Evolutionary conservation across 2,113 vertebrate genomes (phyloP).

Genomic region (Okapia johnstoni): DNA sequence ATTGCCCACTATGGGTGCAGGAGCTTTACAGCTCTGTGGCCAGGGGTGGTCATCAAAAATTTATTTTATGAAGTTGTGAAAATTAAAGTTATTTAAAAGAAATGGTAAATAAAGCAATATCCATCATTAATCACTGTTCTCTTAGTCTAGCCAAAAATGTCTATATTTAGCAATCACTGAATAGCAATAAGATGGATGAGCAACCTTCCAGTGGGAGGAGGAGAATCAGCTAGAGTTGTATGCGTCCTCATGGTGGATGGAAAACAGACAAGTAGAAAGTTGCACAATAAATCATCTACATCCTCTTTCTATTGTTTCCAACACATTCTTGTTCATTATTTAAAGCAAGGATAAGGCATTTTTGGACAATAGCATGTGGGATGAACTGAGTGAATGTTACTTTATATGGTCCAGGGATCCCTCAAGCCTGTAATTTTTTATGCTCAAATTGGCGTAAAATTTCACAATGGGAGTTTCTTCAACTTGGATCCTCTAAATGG

Average conservation of each 20-base stretch:
- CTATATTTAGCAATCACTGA: background rate
- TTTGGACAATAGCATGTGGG: background rate
- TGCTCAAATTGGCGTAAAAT: background rate
- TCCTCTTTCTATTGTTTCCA: background rate
- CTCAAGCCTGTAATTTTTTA: background rate
- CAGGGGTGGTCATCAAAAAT: too few species aligned
- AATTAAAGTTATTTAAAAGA: background rate
- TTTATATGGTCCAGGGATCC: background rate
- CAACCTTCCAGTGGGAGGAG: background rate
- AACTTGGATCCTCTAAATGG: background rate
- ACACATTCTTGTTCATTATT: background rate
- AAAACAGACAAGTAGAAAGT: background rate
- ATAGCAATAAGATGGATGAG: background rate
- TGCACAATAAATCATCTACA: rapidly evolving
- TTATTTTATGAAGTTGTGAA: background rate
- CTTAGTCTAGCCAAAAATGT: background rate
- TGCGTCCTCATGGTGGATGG: background rate
- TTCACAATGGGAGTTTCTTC: background rate
- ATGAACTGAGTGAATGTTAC: background rate
- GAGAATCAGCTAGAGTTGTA: background rate
- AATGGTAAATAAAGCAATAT: background rate
- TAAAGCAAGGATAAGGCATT: background rate
- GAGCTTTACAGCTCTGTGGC: background rate
- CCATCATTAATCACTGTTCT: background rate
- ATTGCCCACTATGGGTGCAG: rapidly evolving